Conservation (phyloP, 2,113 vertebrate genomes). For the Paralichthys olivaceus region DNA sequence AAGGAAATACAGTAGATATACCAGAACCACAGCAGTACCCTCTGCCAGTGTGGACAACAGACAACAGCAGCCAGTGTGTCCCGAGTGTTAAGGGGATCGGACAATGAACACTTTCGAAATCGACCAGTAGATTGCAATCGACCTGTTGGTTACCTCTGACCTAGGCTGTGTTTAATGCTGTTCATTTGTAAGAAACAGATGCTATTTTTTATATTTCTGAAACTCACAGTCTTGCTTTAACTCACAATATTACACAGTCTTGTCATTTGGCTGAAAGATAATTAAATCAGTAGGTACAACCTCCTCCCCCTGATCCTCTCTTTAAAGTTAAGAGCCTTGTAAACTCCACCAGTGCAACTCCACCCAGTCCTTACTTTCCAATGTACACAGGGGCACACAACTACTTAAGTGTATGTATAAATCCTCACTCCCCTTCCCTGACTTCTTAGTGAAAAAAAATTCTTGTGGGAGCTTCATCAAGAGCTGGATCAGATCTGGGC, state of each 20-base stretch:
- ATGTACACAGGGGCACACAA: slow-evolving; percentile 26
- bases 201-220: background rate
- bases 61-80: too few species aligned
- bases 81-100: too few species aligned
- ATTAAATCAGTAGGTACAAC: slow-evolving; percentile 25
- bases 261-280: slow-evolving; percentile 9
- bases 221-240: background rate
- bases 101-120: too few species aligned
- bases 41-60: too few species aligned
- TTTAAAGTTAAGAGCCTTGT: slow-evolving; percentile 50
- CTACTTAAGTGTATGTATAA: slow-evolving; percentile 14
- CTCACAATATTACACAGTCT: slow-evolving; percentile 17
- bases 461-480: slow-evolving; percentile 57
- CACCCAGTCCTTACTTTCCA: slow-evolving; percentile 61
- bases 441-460: slow-evolving; percentile 47
- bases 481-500: slow-evolving; percentile 72
- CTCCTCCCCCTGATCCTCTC: slow-evolving; percentile 10
- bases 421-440: slow-evolving; percentile 57
- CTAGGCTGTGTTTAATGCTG: too few species aligned
- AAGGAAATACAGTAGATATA: too few species aligned
- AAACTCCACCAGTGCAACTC: slow-evolving; percentile 60
- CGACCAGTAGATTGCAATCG: too few species aligned
- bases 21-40: too few species aligned
- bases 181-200: background rate
- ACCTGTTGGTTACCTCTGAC: too few species aligned